phyloP scores from a whole-genome alignment of 2,797 vertebrate genomes.

The Falco columbarius region DNA sequence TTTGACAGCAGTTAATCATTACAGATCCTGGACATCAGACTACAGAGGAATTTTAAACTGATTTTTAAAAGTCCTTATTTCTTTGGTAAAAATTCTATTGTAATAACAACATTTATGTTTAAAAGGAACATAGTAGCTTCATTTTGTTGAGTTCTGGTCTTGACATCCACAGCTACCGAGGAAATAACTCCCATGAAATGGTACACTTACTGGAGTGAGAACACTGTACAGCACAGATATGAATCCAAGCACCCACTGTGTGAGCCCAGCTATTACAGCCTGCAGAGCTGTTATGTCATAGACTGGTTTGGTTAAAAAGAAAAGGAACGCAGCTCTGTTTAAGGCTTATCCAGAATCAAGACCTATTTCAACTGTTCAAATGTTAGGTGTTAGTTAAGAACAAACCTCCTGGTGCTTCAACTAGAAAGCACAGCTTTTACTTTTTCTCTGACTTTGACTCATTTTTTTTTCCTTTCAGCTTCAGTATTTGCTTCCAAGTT shows the following conservation, averaged over 20 bases:
- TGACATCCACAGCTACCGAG: neutral
- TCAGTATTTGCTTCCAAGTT: conserved; percentile 13
- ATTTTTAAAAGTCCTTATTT: neutral
- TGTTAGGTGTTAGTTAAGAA: neutral
- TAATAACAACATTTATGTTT: neutral
- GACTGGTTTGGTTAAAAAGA: neutral
- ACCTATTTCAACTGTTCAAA: neutral
- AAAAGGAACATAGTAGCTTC: neutral
- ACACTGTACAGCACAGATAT: neutral
- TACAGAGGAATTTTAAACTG: neutral
- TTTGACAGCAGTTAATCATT: neutral
- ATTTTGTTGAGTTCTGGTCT: neutral
- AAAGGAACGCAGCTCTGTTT: neutral
- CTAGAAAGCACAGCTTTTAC: neutral
- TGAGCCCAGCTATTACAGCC: neutral
- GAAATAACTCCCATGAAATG: neutral
- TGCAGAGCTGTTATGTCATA: neutral
- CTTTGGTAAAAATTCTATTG: neutral
- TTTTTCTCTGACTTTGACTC: neutral
- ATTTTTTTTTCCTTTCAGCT: neutral
- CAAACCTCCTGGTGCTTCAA: neutral
- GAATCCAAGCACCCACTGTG: neutral
- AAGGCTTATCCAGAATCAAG: neutral
- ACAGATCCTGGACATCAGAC: neutral
- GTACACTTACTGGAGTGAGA: neutral